A percentile compares a stretch with the other conserved stretches of the same genome.
Conservation (phyloP, 2,888 invertebrate genomes). For the Polydrusus cervinus region DNA sequence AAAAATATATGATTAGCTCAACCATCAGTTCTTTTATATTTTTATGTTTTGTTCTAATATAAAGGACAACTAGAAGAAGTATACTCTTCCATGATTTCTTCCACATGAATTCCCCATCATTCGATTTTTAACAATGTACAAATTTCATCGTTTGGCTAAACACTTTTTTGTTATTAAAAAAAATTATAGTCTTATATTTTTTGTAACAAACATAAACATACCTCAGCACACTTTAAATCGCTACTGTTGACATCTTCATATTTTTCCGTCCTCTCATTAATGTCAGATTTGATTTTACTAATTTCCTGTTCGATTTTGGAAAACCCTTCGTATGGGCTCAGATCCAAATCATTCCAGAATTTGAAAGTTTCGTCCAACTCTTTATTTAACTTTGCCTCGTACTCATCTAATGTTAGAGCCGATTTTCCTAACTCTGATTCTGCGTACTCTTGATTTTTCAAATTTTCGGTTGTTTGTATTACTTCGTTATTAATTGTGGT, state of each 20-base stretch:
- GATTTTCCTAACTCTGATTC: neutral
- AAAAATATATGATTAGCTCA: no score
- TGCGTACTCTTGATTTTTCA: neutral
- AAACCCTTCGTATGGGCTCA: neutral
- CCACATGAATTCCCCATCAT: no score
- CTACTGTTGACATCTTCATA: neutral
- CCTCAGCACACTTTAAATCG: neutral
- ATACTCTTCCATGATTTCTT: no score
- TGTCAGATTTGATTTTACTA: slow-evolving; percentile 8
- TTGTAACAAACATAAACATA: neutral
- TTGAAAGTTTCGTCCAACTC: slow-evolving; percentile 10
- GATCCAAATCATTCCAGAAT: slow-evolving; percentile 16
- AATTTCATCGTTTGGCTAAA: no score
- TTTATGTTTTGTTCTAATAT: no score
- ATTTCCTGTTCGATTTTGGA: slow-evolving; percentile 27
- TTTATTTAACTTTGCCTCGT: slow-evolving; percentile 27
- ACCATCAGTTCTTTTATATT: no score
- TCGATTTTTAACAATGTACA: no score
- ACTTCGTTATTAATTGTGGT: slow-evolving; percentile 1
- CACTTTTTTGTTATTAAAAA: no score
- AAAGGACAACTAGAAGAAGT: no score
- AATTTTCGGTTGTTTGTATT: neutral
- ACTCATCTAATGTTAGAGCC: slow-evolving; percentile 15
- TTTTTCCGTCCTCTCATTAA: slow-evolving; percentile 22
- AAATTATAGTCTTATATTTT: neutral